Evolutionary conservation across 2,888 invertebrate genomes (phyloP), one percentile per base, ranked within the genome.

Genomic region (Ophion slaviceki): DNA sequence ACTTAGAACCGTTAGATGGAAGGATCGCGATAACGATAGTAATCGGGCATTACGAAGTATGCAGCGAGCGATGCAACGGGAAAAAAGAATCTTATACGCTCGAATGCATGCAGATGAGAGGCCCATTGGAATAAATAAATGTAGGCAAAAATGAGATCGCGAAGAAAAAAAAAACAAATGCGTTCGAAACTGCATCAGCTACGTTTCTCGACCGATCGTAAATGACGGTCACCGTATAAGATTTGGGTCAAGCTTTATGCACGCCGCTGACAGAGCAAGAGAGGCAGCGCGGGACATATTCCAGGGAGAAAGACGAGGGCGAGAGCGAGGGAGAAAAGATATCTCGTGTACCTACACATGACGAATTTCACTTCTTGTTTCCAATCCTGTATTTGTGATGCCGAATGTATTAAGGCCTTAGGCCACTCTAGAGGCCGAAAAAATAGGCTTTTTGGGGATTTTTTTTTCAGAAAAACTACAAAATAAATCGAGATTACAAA

Each of bases 171-270:
- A 40, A 40, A 40, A 40, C 2, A 40, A 40, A 68, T 61, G 45
- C 47, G 32, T 17, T 78, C 68, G 78, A 70, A 70, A 61, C 78
- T 72, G 66, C 80, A 80, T 79, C 64, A 32, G 45, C 20, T 36
- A 40, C 24, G 59, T 59, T 32, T 72, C 59, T 80, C 70, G 74
- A 36, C 28, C 32, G 77, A 81, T 76, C 59, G 76, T 64, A 75
- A 82, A 83, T 85, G 70, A 66, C 75, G 78, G 78, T 76, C 78
- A 75, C 53, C 66, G 84, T 28, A 84, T 84, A 82, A 84, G 75
- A 83, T 86, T 84, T 75, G 72, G 84, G 84, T 84, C 81, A 74
- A 64, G 67, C 66, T 68, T 59, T 57, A 53, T 76, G 62, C 47
- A 71, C 40, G 62, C 47, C 24, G 72, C 66, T 47, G 45, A 57